A percentile compares a stretch with the other conserved stretches of the same genome.
phyloP scores from a whole-genome alignment of 2,888 invertebrate species.

The Tipula confusa region DNA sequence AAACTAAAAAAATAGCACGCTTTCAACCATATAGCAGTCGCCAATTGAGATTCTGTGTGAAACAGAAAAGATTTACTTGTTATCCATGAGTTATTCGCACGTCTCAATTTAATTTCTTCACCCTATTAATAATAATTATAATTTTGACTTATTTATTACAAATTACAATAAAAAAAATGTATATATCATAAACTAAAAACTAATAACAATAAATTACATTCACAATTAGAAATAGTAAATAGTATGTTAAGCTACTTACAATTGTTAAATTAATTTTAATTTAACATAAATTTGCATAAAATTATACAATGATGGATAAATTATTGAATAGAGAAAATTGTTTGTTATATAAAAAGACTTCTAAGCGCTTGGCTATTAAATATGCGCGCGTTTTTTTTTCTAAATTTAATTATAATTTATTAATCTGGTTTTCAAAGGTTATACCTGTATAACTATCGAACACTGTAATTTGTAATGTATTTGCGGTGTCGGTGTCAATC shows the following conservation, averaged over 20 bases:
- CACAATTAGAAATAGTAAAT: background rate
- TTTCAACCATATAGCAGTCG: too few species aligned
- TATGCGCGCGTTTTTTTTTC: background rate
- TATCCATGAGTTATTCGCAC: too few species aligned
- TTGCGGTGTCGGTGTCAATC: background rate
- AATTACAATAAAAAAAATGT: too few species aligned
- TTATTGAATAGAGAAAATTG: background rate
- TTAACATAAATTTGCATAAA: background rate
- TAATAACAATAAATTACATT: background rate
- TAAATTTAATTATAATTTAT: slow-evolving; percentile 7
- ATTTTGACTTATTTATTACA: slow-evolving; percentile 1
- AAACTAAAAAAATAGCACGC: too few species aligned
- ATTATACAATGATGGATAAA: slow-evolving; percentile 13
- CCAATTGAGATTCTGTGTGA: too few species aligned
- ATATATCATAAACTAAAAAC: background rate
- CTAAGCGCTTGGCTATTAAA: background rate
- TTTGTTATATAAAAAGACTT: too few species aligned
- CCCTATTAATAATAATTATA: slow-evolving; percentile 1
- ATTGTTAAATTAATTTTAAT: background rate
- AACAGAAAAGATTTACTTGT: too few species aligned
- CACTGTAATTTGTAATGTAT: background rate
- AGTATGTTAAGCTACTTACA: background rate
- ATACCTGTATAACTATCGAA: background rate
- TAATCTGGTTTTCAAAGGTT: background rate
- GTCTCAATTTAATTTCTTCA: too few species aligned